These are phyloP conservation scores for Morone chrysops DNA, from an alignment of 2,113 vertebrate species.

Conservation along the genomic window DNA sequence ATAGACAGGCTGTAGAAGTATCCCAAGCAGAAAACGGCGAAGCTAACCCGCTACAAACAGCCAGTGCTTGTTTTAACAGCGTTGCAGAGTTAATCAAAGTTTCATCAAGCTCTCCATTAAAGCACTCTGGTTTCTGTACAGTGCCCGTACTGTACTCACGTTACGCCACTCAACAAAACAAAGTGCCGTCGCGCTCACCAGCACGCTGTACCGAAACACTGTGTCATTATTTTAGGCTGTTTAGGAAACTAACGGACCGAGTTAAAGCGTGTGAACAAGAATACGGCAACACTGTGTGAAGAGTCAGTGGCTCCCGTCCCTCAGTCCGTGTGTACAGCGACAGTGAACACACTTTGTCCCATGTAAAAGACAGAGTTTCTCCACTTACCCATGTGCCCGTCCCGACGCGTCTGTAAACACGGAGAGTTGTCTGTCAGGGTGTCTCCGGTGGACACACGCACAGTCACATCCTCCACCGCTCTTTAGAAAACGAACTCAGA, in stretches of 20 bases:
- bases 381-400: conserved; percentile 49
- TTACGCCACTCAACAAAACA: background rate
- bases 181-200: background rate
- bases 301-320: background rate
- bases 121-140: background rate
- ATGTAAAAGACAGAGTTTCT: background rate
- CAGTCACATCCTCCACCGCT: conserved; percentile 6
- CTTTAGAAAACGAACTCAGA: conserved; percentile 53
- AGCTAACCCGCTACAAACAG: background rate
- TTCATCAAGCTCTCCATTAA: conserved; percentile 16
- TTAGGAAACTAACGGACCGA: background rate
- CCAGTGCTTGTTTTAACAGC: background rate
- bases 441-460: background rate
- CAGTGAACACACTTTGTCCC: background rate
- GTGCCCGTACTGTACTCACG: conserved; percentile 1
- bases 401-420: background rate
- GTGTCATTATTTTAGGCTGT: background rate
- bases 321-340: background rate
- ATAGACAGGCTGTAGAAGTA: background rate
- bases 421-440: background rate
- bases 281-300: background rate
- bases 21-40: background rate
- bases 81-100: conserved; percentile 28
- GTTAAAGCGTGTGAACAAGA: background rate
- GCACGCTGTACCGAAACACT: too few relatives aligned